Evolutionary conservation across 2,797 vertebrate genomes (phyloP), one percentile per base, ranked within the genome.

Genomic region (Scolopax rusticola): DNA sequence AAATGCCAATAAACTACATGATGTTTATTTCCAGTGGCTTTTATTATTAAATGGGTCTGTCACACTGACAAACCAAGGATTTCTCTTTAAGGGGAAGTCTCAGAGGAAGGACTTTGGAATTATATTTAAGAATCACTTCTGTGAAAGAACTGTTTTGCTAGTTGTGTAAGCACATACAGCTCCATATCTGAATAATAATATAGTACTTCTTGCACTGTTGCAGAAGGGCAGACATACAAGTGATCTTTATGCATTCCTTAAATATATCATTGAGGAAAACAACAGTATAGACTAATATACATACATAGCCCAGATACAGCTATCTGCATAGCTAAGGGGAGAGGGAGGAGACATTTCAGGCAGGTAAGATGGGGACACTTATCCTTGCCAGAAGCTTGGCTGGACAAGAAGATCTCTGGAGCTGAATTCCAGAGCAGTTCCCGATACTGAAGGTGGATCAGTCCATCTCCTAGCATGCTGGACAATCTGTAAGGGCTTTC

Each of bases 11-110:
- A 93, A 93, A 94, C 90, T 48, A 67, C 48, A 51, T 14, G 2
- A 67, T 33, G 33, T 84, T 96, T 87, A 69, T 87, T 90, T 87
- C 84, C 86, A 90, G 75, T 67, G 73, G 60, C 60, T 93, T 43
- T 73, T 61, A 51, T 48, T 91, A 87, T 71, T 89, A 92, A 89
- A 92, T 40, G 64, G 16, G 60, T 93, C 80, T 93, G 83, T 92
- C 78, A 84, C 3, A 8, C 47, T 53, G 30, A 68, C 2, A 15
- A 90, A 87, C n/a, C 27, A 82, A 93, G 18, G 16, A 53, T 74
- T 91, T 74, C 23, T 95, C 36, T 67, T 87, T 81, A 76, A 81
- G 14, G 7, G 43, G 67, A 88, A 79, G 18, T 73, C 51, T 79
- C 63, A 24, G n/a, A 82, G 45, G 38, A 90, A 82, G 25, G 18